Conservation (phyloP, 2,888 invertebrate species). For the Stictocephala bisonia region DNA sequence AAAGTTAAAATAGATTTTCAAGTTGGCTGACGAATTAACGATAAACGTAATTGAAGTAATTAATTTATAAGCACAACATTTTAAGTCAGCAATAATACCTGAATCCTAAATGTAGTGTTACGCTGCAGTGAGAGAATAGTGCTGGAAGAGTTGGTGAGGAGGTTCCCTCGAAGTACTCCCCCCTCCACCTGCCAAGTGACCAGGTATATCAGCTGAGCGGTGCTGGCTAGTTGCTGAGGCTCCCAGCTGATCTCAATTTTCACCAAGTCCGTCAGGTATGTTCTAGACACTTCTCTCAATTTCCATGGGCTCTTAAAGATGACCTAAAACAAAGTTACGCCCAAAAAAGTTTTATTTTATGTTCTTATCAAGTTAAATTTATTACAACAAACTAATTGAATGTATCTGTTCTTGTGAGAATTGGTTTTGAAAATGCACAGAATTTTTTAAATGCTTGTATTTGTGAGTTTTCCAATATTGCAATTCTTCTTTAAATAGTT, state of each 20-base stretch:
- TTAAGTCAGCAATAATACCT: conserved; percentile 4
- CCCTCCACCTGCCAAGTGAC: conserved; percentile 20
- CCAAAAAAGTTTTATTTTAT: too few relatives aligned
- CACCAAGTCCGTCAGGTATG: conserved; percentile 15
- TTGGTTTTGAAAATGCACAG: too few relatives aligned
- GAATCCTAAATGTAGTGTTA: conserved; percentile 9
- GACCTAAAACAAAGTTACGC: too few relatives aligned
- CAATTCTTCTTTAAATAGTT: too few relatives aligned
- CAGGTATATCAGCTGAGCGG: conserved; percentile 2
- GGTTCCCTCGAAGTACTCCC: conserved; percentile 12
- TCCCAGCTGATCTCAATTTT: conserved; percentile 15
- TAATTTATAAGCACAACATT: neutral
- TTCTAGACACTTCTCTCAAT: conserved; percentile 5
- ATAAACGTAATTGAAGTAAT: neutral
- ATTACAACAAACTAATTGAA: too few relatives aligned
- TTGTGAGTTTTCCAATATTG: too few relatives aligned
- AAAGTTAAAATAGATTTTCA: too few relatives aligned
- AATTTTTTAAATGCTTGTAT: too few relatives aligned
- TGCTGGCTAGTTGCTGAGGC: neutral
- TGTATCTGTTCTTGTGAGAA: too few relatives aligned
- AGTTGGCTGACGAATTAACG: too few relatives aligned
- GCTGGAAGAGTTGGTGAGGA: conserved; percentile 25
- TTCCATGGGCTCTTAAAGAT: too few relatives aligned
- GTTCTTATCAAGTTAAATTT: too few relatives aligned
- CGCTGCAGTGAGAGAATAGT: conserved; percentile 26